phyloP scores from a whole-genome alignment of 2,113 vertebrate genomes.

The Vombatus ursinus region DNA sequence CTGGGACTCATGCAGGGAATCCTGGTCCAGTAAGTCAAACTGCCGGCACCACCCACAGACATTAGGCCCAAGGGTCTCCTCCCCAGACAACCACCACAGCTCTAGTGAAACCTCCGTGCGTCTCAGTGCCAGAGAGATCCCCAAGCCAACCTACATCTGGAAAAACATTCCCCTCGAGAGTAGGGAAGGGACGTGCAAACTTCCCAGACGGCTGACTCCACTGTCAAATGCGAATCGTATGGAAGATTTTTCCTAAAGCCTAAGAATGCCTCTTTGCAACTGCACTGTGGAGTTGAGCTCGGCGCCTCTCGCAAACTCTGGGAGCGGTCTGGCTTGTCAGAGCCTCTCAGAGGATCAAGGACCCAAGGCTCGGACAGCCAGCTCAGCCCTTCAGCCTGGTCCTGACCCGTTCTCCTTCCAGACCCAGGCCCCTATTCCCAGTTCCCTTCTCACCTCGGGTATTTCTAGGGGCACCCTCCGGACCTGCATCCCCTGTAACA shows the following conservation, averaged over 20 bases:
- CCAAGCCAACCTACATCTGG: not conserved
- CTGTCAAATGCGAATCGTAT: no score
- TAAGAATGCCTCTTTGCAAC: no score
- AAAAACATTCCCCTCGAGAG: not conserved
- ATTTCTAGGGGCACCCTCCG: conserved; percentile 92
- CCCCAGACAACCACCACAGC: not conserved
- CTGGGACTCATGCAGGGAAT: conserved; percentile 93
- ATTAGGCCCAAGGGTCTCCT: conserved; percentile 66
- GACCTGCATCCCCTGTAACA: conserved; percentile 94
- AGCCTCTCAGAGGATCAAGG: no score
- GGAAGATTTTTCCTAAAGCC: no score
- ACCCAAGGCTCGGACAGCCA: no score
- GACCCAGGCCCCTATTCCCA: no score
- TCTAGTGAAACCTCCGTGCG: not conserved
- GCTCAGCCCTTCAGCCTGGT: not conserved
- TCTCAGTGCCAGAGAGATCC: not conserved
- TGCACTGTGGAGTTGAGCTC: no score
- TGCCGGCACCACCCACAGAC: conserved; percentile 74
- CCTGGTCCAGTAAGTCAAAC: conserved; percentile 93
- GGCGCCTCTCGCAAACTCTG: no score
- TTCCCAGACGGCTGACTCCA: no score
- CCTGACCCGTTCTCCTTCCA: not conserved
- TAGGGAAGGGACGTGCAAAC: no score
- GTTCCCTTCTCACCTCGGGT: conserved; percentile 83
- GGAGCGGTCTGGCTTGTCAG: no score